Conservation (phyloP, 2,113 vertebrate genomes). For the Notarius quadriscutis region DNA sequence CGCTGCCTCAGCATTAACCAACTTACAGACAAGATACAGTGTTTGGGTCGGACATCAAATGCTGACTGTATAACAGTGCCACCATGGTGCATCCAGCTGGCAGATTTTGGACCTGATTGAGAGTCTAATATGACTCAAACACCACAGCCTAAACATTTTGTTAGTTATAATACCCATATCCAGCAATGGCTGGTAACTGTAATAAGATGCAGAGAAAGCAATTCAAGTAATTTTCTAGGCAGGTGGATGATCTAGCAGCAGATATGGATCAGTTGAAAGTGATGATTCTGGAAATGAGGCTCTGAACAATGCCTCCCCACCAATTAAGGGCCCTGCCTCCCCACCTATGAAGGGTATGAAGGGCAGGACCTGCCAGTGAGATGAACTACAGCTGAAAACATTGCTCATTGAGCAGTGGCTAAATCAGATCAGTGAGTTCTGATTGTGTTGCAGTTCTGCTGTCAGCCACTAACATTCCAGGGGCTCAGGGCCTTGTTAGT, state of each 20-base stretch:
- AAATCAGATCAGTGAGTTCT: not conserved
- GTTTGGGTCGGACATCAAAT: not conserved
- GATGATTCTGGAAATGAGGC: not conserved
- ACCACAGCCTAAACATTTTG: not conserved
- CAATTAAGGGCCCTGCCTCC: not conserved
- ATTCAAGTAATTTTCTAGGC: too few species aligned
- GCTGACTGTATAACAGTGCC: not conserved
- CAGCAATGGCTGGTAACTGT: not conserved
- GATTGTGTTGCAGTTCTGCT: not conserved
- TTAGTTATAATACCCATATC: not conserved
- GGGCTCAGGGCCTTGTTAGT: not conserved
- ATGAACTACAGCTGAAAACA: not conserved
- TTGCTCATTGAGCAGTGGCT: not conserved
- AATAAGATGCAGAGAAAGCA: not conserved
- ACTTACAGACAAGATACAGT: not conserved
- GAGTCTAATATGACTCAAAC: not conserved
- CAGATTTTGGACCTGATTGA: not conserved
- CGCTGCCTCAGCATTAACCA: not conserved
- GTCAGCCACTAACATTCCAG: not conserved
- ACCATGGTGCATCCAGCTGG: not conserved
- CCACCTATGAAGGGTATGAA: not conserved
- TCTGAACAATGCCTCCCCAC: not conserved
- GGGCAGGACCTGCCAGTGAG: not conserved
- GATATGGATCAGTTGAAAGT: not conserved
- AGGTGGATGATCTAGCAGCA: not conserved